A percentile compares a stretch with the other conserved stretches of the same genome.
Evolutionary conservation across 2,113 vertebrate species (phyloP).

Genomic region (Collichthys lucidus): DNA sequence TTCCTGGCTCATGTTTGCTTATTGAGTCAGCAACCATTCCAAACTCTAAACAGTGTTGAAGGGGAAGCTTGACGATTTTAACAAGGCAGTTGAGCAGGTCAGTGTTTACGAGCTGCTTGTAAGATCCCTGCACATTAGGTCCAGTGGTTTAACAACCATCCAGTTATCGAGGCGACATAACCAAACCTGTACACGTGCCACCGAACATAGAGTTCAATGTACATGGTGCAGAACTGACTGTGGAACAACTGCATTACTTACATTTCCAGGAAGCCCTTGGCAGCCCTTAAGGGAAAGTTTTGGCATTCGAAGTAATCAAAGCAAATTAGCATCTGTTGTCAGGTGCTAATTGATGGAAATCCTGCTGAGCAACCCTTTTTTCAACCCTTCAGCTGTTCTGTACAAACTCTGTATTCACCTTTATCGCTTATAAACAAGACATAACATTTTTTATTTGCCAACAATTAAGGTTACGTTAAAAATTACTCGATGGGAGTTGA

Average conservation of each 20-base stretch:
- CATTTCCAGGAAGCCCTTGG: conserved; percentile 1
- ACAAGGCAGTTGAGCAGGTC: background rate
- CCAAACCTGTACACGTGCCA: background rate
- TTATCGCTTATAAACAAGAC: too few species aligned
- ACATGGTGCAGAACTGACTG: background rate
- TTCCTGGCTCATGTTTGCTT: too few species aligned
- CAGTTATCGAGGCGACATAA: background rate
- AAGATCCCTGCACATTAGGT: background rate
- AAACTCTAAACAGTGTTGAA: background rate
- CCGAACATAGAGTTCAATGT: too few species aligned
- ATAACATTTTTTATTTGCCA: too few species aligned
- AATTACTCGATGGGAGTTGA: too few species aligned
- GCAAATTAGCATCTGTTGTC: conserved; percentile 18
- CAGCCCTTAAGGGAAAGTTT: conserved; percentile 2
- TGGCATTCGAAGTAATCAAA: background rate
- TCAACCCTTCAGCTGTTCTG: conserved; percentile 5
- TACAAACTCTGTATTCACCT: background rate
- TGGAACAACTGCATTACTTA: background rate
- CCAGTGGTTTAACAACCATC: background rate
- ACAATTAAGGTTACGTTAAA: too few species aligned
- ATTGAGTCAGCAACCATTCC: too few species aligned
- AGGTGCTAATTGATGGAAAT: background rate
- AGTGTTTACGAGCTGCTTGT: background rate
- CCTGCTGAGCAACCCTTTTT: background rate
- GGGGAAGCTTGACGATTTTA: background rate